A percentile compares a stretch with the other conserved stretches of the same genome.
Evolutionary conservation across 2,888 invertebrate species (phyloP).

Genomic region (Aleiodes testaceus): DNA sequence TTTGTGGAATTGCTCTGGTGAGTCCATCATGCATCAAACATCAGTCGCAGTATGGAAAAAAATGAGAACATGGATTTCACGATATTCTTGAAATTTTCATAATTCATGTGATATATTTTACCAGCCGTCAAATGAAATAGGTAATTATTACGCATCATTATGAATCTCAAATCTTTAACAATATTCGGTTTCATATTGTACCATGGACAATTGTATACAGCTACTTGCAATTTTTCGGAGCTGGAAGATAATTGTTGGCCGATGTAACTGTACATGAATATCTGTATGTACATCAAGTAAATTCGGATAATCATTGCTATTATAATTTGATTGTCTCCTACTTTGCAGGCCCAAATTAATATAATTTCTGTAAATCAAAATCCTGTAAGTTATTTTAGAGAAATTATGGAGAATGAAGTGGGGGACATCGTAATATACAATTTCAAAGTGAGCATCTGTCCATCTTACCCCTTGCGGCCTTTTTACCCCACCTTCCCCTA

Average conservation of each 20-base stretch:
- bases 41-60: constrained; percentile 42
- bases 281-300: constrained; percentile 37
- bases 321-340: constrained; percentile 34
- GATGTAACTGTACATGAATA: constrained; percentile 47
- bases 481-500: too few relatives aligned
- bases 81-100: constrained; percentile 33
- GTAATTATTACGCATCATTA: constrained; percentile 42
- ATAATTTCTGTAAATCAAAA: constrained; percentile 40
- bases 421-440: too few relatives aligned
- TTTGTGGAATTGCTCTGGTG: neutral
- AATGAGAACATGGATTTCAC: constrained; percentile 41
- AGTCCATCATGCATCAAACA: constrained; percentile 24
- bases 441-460: too few relatives aligned
- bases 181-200: constrained; percentile 38
- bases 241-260: constrained; percentile 44
- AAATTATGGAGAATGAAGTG: too few relatives aligned
- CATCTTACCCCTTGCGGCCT: too few relatives aligned
- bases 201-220: constrained; percentile 46
- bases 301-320: constrained; percentile 34
- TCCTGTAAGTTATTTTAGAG: too few relatives aligned
- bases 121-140: constrained; percentile 42
- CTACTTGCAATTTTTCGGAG: constrained; percentile 37
- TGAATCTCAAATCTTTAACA: constrained; percentile 35
- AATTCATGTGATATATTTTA: constrained; percentile 43
- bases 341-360: constrained; percentile 36